Evolutionary conservation across 2,888 invertebrate species (phyloP), one percentile per base, ranked within the genome.

Genomic region (Tenthredo livida): DNA sequence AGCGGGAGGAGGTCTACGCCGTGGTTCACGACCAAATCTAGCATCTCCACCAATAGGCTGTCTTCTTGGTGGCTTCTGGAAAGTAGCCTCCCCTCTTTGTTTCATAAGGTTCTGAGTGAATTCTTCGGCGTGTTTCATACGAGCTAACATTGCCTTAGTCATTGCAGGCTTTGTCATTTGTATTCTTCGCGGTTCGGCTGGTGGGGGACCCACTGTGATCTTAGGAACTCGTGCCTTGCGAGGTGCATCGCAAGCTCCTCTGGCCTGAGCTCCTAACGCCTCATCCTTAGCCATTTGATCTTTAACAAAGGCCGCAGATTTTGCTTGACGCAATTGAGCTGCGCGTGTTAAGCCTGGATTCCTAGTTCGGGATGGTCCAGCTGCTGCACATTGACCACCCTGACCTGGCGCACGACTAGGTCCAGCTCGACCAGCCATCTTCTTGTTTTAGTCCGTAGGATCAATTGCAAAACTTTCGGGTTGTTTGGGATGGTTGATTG

Each of bases 81-180:
- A 43, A 6, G 75, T 6, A 4, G 61, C 17, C 2, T 87, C 85
- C 6, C 85, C 80, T 21, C 77, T 50, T 40, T 61, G 85, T 10
- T 88, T 89, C 10, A 84, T 85, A 0, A 89, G 77, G n/a, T 88
- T 90, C 29, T 90, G 89, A 15, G 85, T 87, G 0, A 87, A 29
- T 67, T 86, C 82, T 43, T 87, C 84, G 2, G 91, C 87, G 5
- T 88, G 87, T 84, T 91, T 89, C 25, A 91, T 37, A 43, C 90
- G 89, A 37, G 91, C 90, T n/a, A 89, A 7, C 92, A 92, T 91
- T 1, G 92, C 87, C 82, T 89, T 91, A 2, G 91, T 92, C 89
- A 90, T 84, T 0, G 84, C 67, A 0, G 92, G 92, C 25, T 86
- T 89, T 4, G 84, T 86, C 54, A 91, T 90, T 9, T 91, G 90